Evolutionary conservation across 2,113 vertebrate genomes (phyloP).

Genomic region (Oreocharis arfaki): DNA sequence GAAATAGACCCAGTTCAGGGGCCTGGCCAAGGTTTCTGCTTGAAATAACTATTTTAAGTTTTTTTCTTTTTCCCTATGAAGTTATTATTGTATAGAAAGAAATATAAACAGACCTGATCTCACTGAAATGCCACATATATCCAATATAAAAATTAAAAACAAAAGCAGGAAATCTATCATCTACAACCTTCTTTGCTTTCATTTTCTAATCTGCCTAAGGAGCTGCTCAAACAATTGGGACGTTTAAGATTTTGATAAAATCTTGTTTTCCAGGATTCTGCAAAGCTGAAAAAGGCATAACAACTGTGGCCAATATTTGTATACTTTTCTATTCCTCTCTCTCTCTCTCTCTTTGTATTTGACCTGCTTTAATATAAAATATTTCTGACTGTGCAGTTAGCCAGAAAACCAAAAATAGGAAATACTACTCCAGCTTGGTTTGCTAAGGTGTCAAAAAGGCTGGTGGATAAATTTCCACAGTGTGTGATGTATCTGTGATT

Average conservation of each 20-base stretch:
- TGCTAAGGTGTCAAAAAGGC: neutral
- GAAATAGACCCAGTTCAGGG: neutral
- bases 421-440: neutral
- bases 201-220: neutral
- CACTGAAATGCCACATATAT: neutral
- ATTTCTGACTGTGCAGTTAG: neutral
- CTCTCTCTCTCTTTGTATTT: neutral
- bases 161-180: neutral
- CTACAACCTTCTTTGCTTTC: neutral
- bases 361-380: neutral
- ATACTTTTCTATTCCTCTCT: neutral
- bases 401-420: neutral
- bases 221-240: neutral
- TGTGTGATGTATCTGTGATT: neutral
- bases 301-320: neutral
- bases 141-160: neutral
- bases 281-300: neutral
- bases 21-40: neutral
- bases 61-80: neutral
- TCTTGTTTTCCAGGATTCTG: neutral
- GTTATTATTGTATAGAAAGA: neutral
- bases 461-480: neutral
- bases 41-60: neutral
- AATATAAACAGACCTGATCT: neutral
- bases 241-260: slow-evolving; percentile 15